Percentiles rank a stretch among this genome's conserved stretches.
Evolutionary conservation across 2,797 vertebrate genomes (phyloP).

Genomic region (Phrynocephalus guinanensis): DNA sequence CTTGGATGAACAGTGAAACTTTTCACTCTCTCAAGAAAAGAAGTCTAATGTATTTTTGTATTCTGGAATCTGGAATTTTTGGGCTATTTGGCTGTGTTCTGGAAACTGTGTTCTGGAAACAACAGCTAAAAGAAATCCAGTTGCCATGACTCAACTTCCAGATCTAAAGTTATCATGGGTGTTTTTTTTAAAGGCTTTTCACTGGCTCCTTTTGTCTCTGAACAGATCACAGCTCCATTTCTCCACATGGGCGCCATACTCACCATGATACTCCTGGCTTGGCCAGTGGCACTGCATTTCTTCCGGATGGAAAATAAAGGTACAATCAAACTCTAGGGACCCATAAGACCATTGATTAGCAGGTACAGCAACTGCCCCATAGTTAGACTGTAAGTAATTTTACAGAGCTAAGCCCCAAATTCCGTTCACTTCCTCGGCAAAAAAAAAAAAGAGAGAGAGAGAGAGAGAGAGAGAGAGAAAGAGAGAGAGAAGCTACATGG

Average conservation of each 20-base stretch:
- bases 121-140: too few relatives aligned
- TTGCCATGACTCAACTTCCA: too few relatives aligned
- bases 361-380: background rate
- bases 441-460: background rate
- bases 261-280: constrained; percentile 86
- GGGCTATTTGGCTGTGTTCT: too few relatives aligned
- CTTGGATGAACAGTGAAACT: too few relatives aligned
- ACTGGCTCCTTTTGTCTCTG: constrained; percentile 8
- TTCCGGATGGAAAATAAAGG: constrained; percentile 86
- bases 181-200: background rate
- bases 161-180: background rate
- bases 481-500: background rate
- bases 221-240: constrained; percentile 90
- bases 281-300: constrained; percentile 88
- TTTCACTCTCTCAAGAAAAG: too few relatives aligned
- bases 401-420: background rate
- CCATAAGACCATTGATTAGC: background rate
- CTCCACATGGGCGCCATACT: constrained; percentile 85
- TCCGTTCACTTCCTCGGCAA: background rate
- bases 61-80: too few relatives aligned
- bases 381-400: background rate
- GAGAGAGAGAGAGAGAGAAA: too few relatives aligned
- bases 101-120: too few relatives aligned
- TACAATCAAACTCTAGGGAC: constrained; percentile 59
- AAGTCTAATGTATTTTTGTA: too few relatives aligned